Conservation (phyloP, 1,140 invertebrate species). For the Cydia fagiglandana region DNA sequence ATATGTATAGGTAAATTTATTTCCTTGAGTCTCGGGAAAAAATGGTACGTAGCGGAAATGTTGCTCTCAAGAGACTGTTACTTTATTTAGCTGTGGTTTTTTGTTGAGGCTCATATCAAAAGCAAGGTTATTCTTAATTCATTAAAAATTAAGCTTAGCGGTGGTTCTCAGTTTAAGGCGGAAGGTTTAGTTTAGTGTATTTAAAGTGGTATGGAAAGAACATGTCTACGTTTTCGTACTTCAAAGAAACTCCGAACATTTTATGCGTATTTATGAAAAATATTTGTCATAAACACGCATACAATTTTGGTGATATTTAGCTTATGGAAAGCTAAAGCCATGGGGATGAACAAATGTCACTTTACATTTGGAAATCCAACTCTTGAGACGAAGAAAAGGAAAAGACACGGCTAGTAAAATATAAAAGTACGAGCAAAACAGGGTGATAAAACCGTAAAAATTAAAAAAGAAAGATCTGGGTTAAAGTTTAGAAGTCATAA, state of each 20-base stretch:
- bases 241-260: not conserved
- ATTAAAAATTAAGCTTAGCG: not conserved
- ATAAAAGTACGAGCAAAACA: too few relatives aligned
- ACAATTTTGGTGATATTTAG: too few relatives aligned
- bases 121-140: not conserved
- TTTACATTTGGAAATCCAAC: too few relatives aligned
- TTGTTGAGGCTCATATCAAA: not conserved
- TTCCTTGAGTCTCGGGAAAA: conserved; percentile 2
- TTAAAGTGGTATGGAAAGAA: not conserved
- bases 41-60: conserved; percentile 3
- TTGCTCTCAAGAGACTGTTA: conserved; percentile 18
- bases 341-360: too few relatives aligned
- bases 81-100: not conserved
- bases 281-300: too few relatives aligned
- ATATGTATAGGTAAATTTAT: not conserved
- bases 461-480: too few relatives aligned
- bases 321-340: too few relatives aligned
- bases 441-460: too few relatives aligned
- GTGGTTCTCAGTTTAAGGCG: not conserved
- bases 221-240: not conserved
- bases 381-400: too few relatives aligned
- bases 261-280: too few relatives aligned
- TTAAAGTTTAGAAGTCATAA: too few relatives aligned
- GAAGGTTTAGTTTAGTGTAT: not conserved
- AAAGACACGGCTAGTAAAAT: too few relatives aligned